phyloP scores from a whole-genome alignment of 2,888 invertebrate genomes.

The Penaeus monodon region DNA sequence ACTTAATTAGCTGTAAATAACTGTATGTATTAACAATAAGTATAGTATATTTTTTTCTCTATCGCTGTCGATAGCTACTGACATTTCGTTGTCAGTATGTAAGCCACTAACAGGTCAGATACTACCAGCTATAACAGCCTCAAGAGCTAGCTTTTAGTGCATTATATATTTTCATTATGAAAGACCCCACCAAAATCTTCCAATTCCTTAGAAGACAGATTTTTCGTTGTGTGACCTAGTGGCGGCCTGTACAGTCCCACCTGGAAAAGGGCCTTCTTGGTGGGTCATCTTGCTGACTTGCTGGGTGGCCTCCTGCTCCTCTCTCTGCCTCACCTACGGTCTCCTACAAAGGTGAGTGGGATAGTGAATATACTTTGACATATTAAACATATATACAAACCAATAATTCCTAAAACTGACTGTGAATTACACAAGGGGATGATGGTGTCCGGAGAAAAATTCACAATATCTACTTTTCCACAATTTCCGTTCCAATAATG shows the following conservation, averaged over 20 bases:
- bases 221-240: background rate
- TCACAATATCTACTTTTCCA: too few relatives aligned
- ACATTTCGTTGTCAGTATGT: too few relatives aligned
- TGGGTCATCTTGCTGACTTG: constrained; percentile 87
- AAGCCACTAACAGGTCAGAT: too few relatives aligned
- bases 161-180: too few relatives aligned
- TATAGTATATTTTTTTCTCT: too few relatives aligned
- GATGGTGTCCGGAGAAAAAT: too few relatives aligned
- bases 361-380: background rate
- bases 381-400: background rate
- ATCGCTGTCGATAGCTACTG: too few relatives aligned
- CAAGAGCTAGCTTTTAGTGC: too few relatives aligned
- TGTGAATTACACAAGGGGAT: background rate
- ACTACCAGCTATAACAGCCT: too few relatives aligned
- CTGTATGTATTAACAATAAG: too few relatives aligned
- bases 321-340: constrained; percentile 81
- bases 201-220: constrained; percentile 10
- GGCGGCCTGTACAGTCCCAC: constrained; percentile 13
- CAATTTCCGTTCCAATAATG: too few relatives aligned
- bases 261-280: constrained; percentile 18
- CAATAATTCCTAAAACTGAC: background rate
- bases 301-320: constrained; percentile 86
- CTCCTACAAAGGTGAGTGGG: constrained; percentile 88
- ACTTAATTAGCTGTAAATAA: background rate
- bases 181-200: background rate